A percentile compares a stretch with the other conserved stretches of the same genome.
Evolutionary conservation across 2,113 vertebrate species (phyloP).

Genomic region (Silurus meridionalis): DNA sequence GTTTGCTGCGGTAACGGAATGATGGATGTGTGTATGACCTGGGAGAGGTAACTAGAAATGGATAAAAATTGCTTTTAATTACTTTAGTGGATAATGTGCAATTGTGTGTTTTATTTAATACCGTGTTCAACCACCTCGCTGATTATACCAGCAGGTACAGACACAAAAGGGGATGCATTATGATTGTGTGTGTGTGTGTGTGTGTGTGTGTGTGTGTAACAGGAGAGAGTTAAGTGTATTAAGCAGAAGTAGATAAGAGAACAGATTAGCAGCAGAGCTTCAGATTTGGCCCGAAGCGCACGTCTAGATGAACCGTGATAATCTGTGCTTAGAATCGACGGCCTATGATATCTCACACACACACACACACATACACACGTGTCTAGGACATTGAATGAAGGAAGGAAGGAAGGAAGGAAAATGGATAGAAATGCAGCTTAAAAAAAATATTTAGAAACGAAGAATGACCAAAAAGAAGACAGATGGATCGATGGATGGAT

Average conservation of each 20-base stretch:
- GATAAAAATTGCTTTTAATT: neutral
- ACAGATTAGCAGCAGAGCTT: slow-evolving; percentile 42
- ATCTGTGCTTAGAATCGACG: slow-evolving; percentile 40
- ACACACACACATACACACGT: neutral
- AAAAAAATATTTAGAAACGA: no score
- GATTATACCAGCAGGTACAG: no score
- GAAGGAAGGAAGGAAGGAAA: neutral
- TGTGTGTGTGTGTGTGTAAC: neutral
- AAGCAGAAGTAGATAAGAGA: slow-evolving; percentile 35
- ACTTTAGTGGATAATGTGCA: no score
- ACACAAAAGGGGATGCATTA: neutral
- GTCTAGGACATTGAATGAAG: neutral
- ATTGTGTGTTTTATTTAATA: neutral
- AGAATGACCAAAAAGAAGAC: neutral
- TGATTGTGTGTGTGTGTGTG: slow-evolving; percentile 16
- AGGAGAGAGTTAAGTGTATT: slow-evolving; percentile 2
- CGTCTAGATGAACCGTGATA: slow-evolving; percentile 18
- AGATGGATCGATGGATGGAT: neutral
- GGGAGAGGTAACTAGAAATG: neutral
- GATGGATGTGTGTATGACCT: neutral
- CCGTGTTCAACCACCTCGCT: neutral
- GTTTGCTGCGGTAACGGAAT: no score
- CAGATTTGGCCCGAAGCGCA: slow-evolving; percentile 24
- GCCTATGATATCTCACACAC: slow-evolving; percentile 51
- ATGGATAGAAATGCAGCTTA: no score